A percentile compares a stretch with the other conserved stretches of the same genome.
phyloP scores from a whole-genome alignment of 1,140 invertebrate genomes.

The Tetragnatha versicolor region DNA sequence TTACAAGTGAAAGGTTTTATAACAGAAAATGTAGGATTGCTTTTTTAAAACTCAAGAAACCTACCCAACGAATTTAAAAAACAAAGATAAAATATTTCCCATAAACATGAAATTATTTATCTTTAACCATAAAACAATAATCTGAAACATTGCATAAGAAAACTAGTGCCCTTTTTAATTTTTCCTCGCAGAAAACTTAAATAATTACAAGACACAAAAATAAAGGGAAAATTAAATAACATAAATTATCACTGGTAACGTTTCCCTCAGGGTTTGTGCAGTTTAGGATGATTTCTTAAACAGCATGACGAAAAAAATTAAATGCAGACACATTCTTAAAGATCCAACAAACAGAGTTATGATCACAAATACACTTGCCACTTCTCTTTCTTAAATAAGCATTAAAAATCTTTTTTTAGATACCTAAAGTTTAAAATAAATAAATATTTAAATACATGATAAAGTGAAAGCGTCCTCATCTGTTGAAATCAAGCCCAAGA shows the following conservation, averaged over 20 bases:
- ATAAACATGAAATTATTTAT: neutral
- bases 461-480: conserved; percentile 33
- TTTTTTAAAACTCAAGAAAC: neutral
- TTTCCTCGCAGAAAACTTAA: conserved; percentile 6
- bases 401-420: conserved; percentile 53
- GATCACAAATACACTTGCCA: conserved; percentile 40
- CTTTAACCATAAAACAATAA: neutral
- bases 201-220: conserved; percentile 39
- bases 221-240: conserved; percentile 53
- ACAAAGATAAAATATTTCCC: neutral
- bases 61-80: neutral
- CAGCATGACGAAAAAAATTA: conserved; percentile 40
- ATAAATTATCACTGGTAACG: conserved; percentile 54
- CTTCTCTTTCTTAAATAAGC: conserved; percentile 38
- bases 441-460: conserved; percentile 56
- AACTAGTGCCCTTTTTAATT: conserved; percentile 50
- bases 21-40: too few species aligned
- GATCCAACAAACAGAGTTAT: conserved; percentile 36
- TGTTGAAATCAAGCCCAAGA: conserved; percentile 20
- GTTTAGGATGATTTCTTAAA: conserved; percentile 33
- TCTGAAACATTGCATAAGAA: neutral
- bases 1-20: too few species aligned
- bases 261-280: conserved; percentile 49
- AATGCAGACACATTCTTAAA: conserved; percentile 47
- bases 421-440: conserved; percentile 55